Conservation (phyloP, 2,113 vertebrate genomes). For the Bubo blakistoni region DNA sequence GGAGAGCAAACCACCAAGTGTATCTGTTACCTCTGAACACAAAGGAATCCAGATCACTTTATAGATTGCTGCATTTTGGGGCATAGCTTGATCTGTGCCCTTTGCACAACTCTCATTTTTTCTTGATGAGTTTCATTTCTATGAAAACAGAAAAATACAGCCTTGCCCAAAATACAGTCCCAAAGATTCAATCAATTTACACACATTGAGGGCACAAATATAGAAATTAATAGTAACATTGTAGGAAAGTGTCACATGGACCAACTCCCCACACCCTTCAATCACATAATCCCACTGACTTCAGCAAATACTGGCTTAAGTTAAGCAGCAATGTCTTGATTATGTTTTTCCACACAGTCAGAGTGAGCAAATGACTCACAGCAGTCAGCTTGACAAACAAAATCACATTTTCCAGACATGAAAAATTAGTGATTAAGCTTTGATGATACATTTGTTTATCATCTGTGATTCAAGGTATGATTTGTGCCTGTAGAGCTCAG, state of each 20-base stretch:
- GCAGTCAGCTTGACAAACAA: not conserved
- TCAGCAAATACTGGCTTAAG: not conserved
- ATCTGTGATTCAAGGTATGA: not conserved
- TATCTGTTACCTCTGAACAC: not conserved
- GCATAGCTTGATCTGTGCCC: not conserved
- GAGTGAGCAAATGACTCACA: not conserved
- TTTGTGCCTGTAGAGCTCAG: not conserved
- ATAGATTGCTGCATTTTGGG: not conserved
- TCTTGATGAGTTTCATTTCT: not conserved
- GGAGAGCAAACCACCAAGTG: not conserved
- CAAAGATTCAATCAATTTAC: not conserved
- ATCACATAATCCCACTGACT: not conserved
- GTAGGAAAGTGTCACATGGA: not conserved
- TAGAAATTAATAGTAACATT: not conserved
- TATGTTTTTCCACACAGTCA: not conserved
- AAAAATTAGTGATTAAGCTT: slow-evolving; percentile 9
- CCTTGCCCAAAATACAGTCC: not conserved
- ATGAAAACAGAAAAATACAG: not conserved
- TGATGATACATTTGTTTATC: not conserved
- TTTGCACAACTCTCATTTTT: fast-evolving
- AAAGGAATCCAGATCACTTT: not conserved
- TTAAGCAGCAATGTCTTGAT: not conserved
- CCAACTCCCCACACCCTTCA: not conserved
- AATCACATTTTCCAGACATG: not conserved
- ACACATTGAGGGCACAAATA: not conserved